Conservation (phyloP, 2,797 vertebrate genomes). For the Moxostoma hubbsi region DNA sequence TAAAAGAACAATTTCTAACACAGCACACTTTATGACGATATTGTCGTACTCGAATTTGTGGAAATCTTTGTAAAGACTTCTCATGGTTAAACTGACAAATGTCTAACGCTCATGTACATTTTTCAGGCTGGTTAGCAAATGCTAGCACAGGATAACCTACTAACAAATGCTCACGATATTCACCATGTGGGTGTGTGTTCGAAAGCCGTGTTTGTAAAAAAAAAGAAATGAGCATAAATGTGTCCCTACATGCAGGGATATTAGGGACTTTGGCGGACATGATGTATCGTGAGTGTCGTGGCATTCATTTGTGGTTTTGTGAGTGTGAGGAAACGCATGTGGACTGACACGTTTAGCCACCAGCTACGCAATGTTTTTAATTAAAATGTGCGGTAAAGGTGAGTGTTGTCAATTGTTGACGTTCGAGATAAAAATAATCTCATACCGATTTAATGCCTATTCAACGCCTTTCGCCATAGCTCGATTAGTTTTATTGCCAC, state of each 20-base stretch:
- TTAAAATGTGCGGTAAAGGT: neutral
- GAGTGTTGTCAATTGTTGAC: neutral
- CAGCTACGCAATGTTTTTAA: neutral
- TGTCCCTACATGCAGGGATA: neutral
- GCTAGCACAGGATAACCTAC: slow-evolving; percentile 33
- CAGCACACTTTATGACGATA: neutral
- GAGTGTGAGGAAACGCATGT: slow-evolving; percentile 6
- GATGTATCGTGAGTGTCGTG: neutral
- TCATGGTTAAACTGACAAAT: neutral
- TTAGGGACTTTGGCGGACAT: neutral
- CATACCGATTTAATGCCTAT: neutral
- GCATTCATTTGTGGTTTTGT: slow-evolving; percentile 12
- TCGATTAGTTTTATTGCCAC: neutral
- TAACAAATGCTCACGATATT: neutral
- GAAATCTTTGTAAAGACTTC: neutral
- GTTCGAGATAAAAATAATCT: neutral
- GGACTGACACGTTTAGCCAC: slow-evolving; percentile 29
- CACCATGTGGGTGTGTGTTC: neutral
- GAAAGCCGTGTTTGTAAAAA: neutral
- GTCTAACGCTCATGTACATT: slow-evolving; percentile 2
- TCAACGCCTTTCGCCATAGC: neutral
- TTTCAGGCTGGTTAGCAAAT: slow-evolving; percentile 4
- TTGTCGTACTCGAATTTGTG: neutral
- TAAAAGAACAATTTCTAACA: neutral
- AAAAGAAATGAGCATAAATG: neutral